These are phyloP conservation scores for Periophthalmus magnuspinnatus DNA, from an alignment of 2,797 vertebrate species.

Conservation along the genomic window DNA sequence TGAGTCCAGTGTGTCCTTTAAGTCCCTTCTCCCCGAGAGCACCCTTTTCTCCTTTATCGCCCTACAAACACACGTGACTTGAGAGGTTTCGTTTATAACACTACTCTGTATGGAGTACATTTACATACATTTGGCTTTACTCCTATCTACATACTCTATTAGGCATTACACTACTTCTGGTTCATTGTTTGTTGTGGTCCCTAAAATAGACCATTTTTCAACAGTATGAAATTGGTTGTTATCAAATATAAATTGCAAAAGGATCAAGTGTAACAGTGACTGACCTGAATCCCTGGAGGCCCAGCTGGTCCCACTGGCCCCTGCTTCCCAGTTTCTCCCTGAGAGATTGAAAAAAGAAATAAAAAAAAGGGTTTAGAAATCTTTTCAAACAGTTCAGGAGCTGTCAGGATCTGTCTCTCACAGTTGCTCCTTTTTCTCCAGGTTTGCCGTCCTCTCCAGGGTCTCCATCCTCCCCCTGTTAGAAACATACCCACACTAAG, in stretches of 20 bases:
- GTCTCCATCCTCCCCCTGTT: slow-evolving; percentile 70
- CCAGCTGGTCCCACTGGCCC: slow-evolving; percentile 74
- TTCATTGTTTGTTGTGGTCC: neutral
- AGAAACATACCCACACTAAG: neutral
- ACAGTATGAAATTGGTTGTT: neutral
- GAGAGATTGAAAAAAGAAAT: slow-evolving; percentile 7
- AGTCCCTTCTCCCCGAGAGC: slow-evolving; percentile 69
- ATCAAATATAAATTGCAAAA: neutral
- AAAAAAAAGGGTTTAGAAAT: neutral
- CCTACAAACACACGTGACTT: slow-evolving; percentile 54
- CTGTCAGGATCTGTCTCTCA: slow-evolving; percentile 39
- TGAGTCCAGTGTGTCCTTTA: slow-evolving; percentile 80
- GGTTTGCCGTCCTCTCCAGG: slow-evolving; percentile 69
- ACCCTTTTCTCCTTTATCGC: slow-evolving; percentile 77
- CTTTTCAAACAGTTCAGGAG: neutral
- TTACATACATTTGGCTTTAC: neutral
- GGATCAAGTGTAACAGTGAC: slow-evolving; percentile 4
- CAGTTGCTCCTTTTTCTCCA: slow-evolving; percentile 75
- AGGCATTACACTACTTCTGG: neutral
- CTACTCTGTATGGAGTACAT: neutral
- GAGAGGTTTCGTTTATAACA: neutral
- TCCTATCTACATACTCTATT: neutral
- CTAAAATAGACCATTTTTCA: neutral
- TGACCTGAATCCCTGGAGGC: slow-evolving; percentile 71
- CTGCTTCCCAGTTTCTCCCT: slow-evolving; percentile 81